Percentiles rank a stretch among this genome's conserved stretches.
Conservation (phyloP, 2,113 vertebrate genomes). For the Daphoenositta chrysoptera region DNA sequence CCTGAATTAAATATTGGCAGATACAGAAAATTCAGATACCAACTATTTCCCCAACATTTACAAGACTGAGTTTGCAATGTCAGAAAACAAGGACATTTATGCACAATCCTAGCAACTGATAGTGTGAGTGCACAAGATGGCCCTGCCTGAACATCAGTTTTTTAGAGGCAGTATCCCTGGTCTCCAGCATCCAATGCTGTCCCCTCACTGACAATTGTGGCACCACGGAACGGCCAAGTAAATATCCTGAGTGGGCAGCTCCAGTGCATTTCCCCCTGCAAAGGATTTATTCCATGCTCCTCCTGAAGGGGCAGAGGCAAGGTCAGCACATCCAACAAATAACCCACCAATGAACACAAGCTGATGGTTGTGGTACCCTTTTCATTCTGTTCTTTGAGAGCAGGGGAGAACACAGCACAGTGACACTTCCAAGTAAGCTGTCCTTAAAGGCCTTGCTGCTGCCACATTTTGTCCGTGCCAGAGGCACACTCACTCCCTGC, state of each 20-base stretch:
- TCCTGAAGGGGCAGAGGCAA: constrained; percentile 57
- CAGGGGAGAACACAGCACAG: neutral
- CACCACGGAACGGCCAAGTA: neutral
- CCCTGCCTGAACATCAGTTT: neutral
- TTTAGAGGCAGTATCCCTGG: constrained; percentile 4
- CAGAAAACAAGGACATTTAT: constrained; percentile 29
- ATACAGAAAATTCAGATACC: constrained; percentile 41
- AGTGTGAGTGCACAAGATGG: neutral
- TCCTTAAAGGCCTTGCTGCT: neutral
- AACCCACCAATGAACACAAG: neutral
- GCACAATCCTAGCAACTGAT: constrained; percentile 11
- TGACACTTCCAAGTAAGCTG: neutral
- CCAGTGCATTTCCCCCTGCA: neutral
- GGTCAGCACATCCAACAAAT: neutral
- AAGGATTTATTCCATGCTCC: neutral
- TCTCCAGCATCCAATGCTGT: neutral
- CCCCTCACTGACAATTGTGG: constrained; percentile 9
- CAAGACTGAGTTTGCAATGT: constrained; percentile 42
- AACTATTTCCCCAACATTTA: constrained; percentile 45
- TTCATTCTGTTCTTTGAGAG: neutral
- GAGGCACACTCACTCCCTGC: neutral
- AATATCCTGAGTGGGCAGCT: constrained; percentile 23
- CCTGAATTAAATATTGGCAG: constrained; percentile 65
- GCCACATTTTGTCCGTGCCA: neutral
- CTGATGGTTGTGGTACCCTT: neutral